Percentiles rank a stretch among this genome's conserved stretches.
These are phyloP conservation scores for Aphidius gifuensis DNA, from an alignment of 1,140 invertebrate genomes.

Conservation along the genomic window DNA sequence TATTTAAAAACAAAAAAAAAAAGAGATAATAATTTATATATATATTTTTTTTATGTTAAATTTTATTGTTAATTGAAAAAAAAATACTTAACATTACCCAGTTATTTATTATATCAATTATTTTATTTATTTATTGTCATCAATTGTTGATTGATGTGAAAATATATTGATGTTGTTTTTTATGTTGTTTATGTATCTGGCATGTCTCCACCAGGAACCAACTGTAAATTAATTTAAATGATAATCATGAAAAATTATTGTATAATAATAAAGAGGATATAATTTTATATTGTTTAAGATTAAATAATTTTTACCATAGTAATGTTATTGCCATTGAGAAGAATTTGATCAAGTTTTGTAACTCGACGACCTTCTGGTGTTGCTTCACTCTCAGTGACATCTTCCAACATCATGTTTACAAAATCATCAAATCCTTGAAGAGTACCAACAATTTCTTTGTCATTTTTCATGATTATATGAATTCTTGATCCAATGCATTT, in stretches of 20 bases:
- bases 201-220: conserved; percentile 69
- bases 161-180: conserved; percentile 12
- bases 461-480: conserved; percentile 99
- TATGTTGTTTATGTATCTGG: conserved; percentile 54
- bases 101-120: conserved; percentile 6
- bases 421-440: conserved; percentile 98
- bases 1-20: not conserved
- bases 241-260: conserved; percentile 22
- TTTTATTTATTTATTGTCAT: conserved; percentile 3
- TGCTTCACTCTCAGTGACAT: conserved; percentile 92
- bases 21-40: no score
- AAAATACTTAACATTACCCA: conserved; percentile 9
- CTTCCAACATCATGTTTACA: conserved; percentile 94
- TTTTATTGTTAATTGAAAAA: conserved; percentile 10
- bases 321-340: conserved; percentile 99
- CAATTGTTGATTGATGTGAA: not conserved
- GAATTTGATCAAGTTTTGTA: conserved; percentile 96
- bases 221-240: conserved; percentile 49
- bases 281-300: conserved; percentile 1
- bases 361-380: conserved; percentile 94
- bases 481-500: conserved; percentile 99
- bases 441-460: conserved; percentile 99
- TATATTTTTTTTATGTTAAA: no score
- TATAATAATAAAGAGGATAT: conserved; percentile 15
- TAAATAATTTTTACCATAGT: conserved; percentile 70